Base-by-base conservation (phyloP, 2,797 vertebrate genomes). In the Anguilla obscura region DNA sequence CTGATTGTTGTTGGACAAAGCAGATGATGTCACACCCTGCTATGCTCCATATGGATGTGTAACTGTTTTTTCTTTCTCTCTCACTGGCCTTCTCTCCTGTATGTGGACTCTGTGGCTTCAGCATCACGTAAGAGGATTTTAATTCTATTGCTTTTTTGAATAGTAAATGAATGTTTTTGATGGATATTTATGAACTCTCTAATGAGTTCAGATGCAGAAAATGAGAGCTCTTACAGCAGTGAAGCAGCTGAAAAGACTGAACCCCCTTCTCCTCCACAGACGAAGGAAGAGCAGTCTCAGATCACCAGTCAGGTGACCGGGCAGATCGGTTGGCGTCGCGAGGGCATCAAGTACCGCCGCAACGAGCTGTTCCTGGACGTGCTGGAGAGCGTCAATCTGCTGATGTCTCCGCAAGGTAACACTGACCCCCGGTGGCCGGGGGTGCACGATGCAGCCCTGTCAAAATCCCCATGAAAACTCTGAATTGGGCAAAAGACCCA, bases 241-340 rank as follows among this genome's bases (percentile, higher is more conserved):
- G 50, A 83, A 16, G 3, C 3, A 56, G 40, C 3, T 48, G 2
- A 54, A 80, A 80, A 16, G 4, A 9, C 27, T 71, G 89, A 89
- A 7, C 91, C 89, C 88, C 87, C 87, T n/a, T 36, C 54, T 85
- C 69, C 89, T 86, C 45, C 82, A 3, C 92, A 99, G 98, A 99
- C 98, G 90, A 99, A 99, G 93, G 99, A 99, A 94, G 98, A 99
- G 89, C 98, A 99, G 94, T 98, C 98, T 90, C 99, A 99, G 96
- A 99, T 99, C 96, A 99, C 98, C 89, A 99, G 98, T 94, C 99
- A 99, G 95, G 98, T 99, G 94, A 99, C 98, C 0, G 99, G 99
- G 48, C 98, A 99, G 95, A 99, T 99, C 36, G 98, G 99, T 91
- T 99, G 98, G 98, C 96, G 98, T 88, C 97, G 98, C 0, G 99